These are phyloP conservation scores for Pseudococcus longispinus DNA, from an alignment of 2,888 invertebrate genomes.

Conservation along the genomic window DNA sequence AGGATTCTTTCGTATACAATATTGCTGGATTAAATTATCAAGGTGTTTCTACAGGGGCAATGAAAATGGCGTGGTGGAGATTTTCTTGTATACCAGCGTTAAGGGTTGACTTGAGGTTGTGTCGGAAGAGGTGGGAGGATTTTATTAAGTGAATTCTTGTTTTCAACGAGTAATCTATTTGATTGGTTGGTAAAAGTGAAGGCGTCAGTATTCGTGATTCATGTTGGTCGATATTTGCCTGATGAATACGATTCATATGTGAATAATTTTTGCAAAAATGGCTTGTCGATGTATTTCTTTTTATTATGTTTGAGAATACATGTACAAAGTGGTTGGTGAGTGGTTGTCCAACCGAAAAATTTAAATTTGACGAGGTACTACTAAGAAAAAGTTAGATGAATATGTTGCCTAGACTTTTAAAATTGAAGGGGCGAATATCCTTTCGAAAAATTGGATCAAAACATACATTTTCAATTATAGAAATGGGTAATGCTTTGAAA, in stretches of 20 bases:
- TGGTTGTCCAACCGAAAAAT: no score
- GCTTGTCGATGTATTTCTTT: neutral
- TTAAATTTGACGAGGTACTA: no score
- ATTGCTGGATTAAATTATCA: constrained; percentile 35
- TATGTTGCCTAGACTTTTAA: no score
- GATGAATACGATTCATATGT: no score
- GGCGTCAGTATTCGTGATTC: neutral
- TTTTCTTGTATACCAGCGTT: neutral
- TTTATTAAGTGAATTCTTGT: neutral
- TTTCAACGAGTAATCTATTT: neutral
- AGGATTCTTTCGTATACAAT: constrained; percentile 38
- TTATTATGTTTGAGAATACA: no score
- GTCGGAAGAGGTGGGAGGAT: neutral
- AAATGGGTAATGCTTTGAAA: no score
- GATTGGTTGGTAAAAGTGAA: neutral
- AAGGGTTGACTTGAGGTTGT: neutral
- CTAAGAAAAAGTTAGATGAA: no score
- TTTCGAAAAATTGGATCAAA: no score
- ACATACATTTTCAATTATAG: no score
- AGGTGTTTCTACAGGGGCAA: neutral
- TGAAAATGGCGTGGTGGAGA: neutral
- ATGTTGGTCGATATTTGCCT: neutral
- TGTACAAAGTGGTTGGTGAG: no score
- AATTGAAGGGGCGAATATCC: no score
- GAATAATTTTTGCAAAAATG: no score